A percentile compares a stretch with the other conserved stretches of the same genome.
Evolutionary conservation across 2,797 vertebrate genomes (phyloP).

Genomic region (Carapus acus): DNA sequence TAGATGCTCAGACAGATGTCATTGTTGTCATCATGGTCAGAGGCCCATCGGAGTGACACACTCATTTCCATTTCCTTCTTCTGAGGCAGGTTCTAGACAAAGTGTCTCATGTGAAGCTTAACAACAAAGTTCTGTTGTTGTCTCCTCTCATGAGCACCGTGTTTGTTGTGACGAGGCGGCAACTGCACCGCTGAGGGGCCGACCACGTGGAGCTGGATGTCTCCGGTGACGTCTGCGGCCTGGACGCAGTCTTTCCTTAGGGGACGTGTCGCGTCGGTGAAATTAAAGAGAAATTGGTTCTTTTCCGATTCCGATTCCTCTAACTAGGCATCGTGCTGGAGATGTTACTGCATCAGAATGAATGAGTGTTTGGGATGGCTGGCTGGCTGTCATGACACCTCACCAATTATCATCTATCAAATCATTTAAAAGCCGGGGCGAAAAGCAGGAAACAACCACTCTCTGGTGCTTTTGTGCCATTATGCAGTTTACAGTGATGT

Average conservation of each 20-base stretch:
- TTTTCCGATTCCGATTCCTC: no score
- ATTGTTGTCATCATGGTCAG: no score
- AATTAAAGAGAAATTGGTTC: no score
- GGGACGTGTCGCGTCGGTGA: no score
- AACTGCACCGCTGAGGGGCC: constrained; percentile 41
- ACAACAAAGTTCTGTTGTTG: constrained; percentile 28
- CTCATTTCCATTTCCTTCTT: constrained; percentile 26
- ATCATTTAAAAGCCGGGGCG: constrained; percentile 6
- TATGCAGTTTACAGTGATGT: background rate
- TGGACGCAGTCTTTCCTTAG: no score
- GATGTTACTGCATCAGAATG: background rate
- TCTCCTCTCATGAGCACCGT: constrained; percentile 52
- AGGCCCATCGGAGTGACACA: constrained; percentile 38
- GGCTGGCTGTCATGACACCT: background rate
- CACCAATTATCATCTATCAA: constrained; percentile 3
- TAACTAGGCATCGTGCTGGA: background rate
- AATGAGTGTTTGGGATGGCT: constrained; percentile 2
- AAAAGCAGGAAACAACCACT: background rate
- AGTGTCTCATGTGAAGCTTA: constrained; percentile 37
- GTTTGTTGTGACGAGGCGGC: constrained; percentile 39
- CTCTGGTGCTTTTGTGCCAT: background rate
- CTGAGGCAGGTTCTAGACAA: constrained; percentile 16
- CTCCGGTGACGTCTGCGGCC: constrained; percentile 26
- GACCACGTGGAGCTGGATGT: constrained; percentile 38
- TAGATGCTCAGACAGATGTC: constrained; percentile 21